Conservation (phyloP, 2,113 vertebrate species). For the Leptobrachium leishanense region DNA sequence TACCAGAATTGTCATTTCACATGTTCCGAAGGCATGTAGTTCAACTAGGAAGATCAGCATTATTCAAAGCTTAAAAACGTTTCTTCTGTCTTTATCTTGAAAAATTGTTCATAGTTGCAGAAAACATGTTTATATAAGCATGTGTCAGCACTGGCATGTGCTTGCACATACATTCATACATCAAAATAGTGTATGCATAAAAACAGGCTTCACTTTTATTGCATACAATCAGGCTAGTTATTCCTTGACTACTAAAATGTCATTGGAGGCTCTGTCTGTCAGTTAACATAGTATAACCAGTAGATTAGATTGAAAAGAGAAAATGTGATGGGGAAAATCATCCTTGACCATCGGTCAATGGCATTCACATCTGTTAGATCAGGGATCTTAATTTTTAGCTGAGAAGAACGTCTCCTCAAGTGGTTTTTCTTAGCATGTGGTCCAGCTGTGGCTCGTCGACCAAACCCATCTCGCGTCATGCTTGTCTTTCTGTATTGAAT, state of each 20-base stretch:
- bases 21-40: constrained; percentile 28
- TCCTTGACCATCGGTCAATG: constrained; percentile 95
- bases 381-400: constrained; percentile 96
- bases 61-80: constrained; percentile 66
- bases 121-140: constrained; percentile 63
- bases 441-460: constrained; percentile 69
- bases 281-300: constrained; percentile 99
- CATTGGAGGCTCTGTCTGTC: constrained; percentile 69
- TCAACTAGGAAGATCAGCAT: constrained; percentile 49
- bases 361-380: constrained; percentile 96
- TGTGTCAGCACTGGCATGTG: constrained; percentile 50
- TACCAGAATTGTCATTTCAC: constrained; percentile 26
- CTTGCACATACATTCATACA: constrained; percentile 63
- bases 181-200: constrained; percentile 47
- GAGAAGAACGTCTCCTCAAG: constrained; percentile 87
- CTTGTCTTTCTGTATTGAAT: constrained; percentile 92
- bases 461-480: constrained; percentile 66
- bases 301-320: constrained; percentile 98
- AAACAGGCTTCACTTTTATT: constrained; percentile 51
- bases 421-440: constrained; percentile 79
- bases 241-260: constrained; percentile 64
- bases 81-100: constrained; percentile 51
- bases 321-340: constrained; percentile 93
- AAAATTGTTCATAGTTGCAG: constrained; percentile 67
- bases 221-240: constrained; percentile 75